Conservation (phyloP, 2,888 invertebrate genomes). For the Hydroisotoma schaefferi region DNA sequence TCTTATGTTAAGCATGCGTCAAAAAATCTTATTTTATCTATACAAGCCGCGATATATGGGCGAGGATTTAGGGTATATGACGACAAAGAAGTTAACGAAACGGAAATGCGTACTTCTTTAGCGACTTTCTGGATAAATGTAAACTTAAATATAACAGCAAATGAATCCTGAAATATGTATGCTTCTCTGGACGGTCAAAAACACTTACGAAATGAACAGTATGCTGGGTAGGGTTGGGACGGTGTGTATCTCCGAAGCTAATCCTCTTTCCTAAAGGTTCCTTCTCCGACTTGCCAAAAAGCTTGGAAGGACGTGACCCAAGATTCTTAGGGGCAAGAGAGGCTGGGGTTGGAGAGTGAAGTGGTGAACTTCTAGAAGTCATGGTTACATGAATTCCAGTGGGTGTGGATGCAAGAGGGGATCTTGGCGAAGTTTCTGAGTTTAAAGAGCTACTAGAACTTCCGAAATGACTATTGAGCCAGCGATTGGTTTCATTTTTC, state of each 20-base stretch:
- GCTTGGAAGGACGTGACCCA: conserved; percentile 5
- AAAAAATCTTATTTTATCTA: too few relatives aligned
- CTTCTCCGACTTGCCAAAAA: conserved; percentile 30
- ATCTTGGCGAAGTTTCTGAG: conserved; percentile 45
- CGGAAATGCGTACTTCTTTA: too few relatives aligned
- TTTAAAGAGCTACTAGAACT: conserved; percentile 49
- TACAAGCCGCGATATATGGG: too few relatives aligned
- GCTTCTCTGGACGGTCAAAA: too few relatives aligned
- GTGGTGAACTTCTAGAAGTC: conserved; percentile 47
- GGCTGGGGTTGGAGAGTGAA: conserved; percentile 39
- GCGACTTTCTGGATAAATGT: too few relatives aligned
- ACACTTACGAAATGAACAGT: conserved; percentile 48
- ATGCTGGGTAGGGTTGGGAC: conserved; percentile 43
- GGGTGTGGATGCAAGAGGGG: conserved; percentile 43
- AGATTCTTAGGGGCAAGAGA: conserved; percentile 15
- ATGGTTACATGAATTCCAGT: conserved; percentile 49
- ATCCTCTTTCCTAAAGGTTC: conserved; percentile 45
- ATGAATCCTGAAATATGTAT: too few relatives aligned
- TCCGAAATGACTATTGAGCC: conserved; percentile 87
- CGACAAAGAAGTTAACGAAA: too few relatives aligned
- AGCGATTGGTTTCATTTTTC: conserved; percentile 84
- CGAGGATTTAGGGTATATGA: too few relatives aligned
- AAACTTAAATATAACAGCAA: too few relatives aligned
- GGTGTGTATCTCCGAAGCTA: conserved; percentile 46
- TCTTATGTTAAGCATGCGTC: too few relatives aligned